phyloP scores from a whole-genome alignment of 2,113 vertebrate species.

The Heterochromis multidens region DNA sequence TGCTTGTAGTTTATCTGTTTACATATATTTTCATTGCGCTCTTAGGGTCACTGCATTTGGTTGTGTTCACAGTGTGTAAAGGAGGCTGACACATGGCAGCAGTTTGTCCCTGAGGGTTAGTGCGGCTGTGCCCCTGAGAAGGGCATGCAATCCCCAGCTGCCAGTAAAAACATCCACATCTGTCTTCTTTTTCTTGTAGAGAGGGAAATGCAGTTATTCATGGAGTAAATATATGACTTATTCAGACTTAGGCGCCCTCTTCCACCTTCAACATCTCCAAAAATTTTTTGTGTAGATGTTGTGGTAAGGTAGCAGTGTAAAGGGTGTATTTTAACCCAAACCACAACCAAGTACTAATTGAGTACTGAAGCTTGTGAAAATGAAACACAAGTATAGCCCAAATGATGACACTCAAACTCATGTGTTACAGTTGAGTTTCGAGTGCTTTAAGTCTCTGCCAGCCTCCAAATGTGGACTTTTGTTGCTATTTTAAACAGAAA shows the following conservation, averaged over 20 bases:
- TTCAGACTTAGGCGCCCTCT: neutral
- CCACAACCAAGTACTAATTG: neutral
- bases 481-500: neutral
- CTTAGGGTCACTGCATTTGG: neutral
- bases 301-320: neutral
- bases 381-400: too few species aligned
- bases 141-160: neutral
- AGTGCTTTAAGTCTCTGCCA: neutral
- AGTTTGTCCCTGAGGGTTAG: conserved; percentile 14
- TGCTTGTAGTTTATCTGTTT: neutral
- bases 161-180: conserved; percentile 33
- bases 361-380: neutral
- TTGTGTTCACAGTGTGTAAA: neutral
- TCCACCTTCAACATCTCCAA: neutral
- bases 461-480: neutral
- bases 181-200: neutral
- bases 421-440: neutral
- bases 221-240: neutral
- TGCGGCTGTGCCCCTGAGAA: neutral
- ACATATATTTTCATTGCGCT: neutral
- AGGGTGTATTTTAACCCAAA: neutral
- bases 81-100: conserved; percentile 24
- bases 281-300: accelerated
- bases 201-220: neutral
- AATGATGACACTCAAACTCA: neutral